Percentiles rank a stretch among this genome's conserved stretches.
These are phyloP conservation scores for Myotis lucifugus DNA, from an alignment of 2,113 vertebrate species.

Conservation along the genomic window DNA sequence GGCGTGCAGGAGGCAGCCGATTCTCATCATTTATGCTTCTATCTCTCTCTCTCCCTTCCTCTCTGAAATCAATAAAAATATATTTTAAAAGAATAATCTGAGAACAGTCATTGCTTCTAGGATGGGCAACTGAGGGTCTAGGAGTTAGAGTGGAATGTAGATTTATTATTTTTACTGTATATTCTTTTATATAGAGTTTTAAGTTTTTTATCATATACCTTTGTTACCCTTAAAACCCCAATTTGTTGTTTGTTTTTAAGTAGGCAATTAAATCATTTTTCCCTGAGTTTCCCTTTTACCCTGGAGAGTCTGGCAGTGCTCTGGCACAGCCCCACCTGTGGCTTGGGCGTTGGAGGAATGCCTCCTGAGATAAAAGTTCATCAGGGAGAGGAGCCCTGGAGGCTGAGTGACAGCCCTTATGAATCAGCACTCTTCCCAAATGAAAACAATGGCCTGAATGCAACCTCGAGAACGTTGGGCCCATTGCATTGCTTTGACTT, in stretches of 20 bases:
- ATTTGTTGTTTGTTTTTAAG: neutral
- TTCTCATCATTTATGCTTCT: no score
- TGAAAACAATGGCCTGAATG: neutral
- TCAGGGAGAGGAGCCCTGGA: neutral
- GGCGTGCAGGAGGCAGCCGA: no score
- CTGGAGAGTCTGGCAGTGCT: neutral
- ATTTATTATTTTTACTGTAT: neutral
- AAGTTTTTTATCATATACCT: neutral
- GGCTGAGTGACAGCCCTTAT: neutral
- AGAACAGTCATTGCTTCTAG: neutral
- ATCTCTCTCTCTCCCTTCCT: no score
- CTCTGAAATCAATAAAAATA: no score
- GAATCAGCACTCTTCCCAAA: neutral
- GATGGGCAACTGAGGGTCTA: neutral
- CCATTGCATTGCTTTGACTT: neutral
- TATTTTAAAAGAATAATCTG: neutral
- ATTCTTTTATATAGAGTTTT: neutral
- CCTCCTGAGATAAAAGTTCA: neutral
- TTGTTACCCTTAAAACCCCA: neutral
- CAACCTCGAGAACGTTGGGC: neutral
- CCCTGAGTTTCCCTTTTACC: neutral
- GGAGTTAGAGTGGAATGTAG: neutral
- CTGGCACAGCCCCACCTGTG: accelerated
- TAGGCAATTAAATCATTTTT: neutral
- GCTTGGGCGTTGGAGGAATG: neutral